These are phyloP conservation scores for Anoplius nigerrimus DNA, from an alignment of 2,888 invertebrate genomes.

Conservation along the genomic window DNA sequence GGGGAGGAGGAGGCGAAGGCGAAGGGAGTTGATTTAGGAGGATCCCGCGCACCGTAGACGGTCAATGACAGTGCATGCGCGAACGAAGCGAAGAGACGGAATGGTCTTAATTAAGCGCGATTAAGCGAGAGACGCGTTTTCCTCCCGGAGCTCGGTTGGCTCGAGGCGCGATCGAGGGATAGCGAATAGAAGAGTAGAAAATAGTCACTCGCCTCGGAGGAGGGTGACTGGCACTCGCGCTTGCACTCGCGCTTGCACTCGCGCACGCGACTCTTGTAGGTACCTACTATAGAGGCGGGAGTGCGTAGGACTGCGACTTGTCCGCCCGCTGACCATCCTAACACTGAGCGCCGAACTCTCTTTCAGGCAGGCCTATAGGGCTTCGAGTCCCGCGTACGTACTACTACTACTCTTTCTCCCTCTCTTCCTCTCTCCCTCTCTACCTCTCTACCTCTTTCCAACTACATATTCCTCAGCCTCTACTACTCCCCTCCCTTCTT, in stretches of 20 bases:
- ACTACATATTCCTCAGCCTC: too few species aligned
- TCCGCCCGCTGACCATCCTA: conserved; percentile 71
- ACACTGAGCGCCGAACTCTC: conserved; percentile 65
- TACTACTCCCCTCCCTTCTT: background rate
- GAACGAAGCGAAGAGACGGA: conserved; percentile 19
- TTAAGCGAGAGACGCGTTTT: conserved; percentile 46
- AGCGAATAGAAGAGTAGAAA: too few species aligned
- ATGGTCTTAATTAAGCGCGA: conserved; percentile 54
- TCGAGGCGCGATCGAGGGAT: too few species aligned
- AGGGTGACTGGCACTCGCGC: too few species aligned
- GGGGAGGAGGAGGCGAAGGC: background rate
- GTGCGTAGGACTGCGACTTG: conserved; percentile 55
- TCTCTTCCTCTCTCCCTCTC: conserved; percentile 13
- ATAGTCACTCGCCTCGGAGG: background rate
- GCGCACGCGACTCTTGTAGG: too few species aligned
- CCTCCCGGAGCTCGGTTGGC: conserved; percentile 16
- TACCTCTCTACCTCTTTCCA: conserved; percentile 18
- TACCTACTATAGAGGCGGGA: too few species aligned
- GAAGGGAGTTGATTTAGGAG: background rate
- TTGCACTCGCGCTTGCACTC: too few species aligned
- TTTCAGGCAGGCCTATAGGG: conserved; percentile 64
- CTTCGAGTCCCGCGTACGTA: conserved; percentile 54
- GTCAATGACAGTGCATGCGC: conserved; percentile 52
- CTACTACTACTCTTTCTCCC: conserved; percentile 34
- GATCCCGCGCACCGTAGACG: conserved; percentile 26